Evolutionary conservation across 2,113 vertebrate species (phyloP).

Genomic region (mouse (Mus musculus)): GRCm39 chr16:5560501-5561000

Average conservation of each 20-base stretch:
- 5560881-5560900: slow-evolving; percentile 88
- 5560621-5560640: slow-evolving; percentile 71
- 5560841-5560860: slow-evolving; percentile 87
- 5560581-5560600: slow-evolving; percentile 73
- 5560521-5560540: slow-evolving; percentile 73
- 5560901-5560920: slow-evolving; percentile 87
- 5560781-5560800: slow-evolving; percentile 86
- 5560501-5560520: slow-evolving; percentile 76
- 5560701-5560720: slow-evolving; percentile 80
- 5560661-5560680: slow-evolving; percentile 72
- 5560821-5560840: slow-evolving; percentile 87
- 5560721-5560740: slow-evolving; percentile 75
- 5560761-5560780: slow-evolving; percentile 79
- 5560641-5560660: slow-evolving; percentile 74
- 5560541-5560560: slow-evolving; percentile 45
- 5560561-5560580: slow-evolving; percentile 5
- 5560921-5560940: slow-evolving; percentile 86
- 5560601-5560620: slow-evolving; percentile 63
- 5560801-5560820: slow-evolving; percentile 87
- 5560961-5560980: slow-evolving; percentile 86
- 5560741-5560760: slow-evolving; percentile 72
- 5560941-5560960: slow-evolving; percentile 88
- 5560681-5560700: slow-evolving; percentile 16
- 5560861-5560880: slow-evolving; percentile 87
- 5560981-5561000: slow-evolving; percentile 79